Evolutionary conservation across 2,797 vertebrate genomes (phyloP), one percentile per base, ranked within the genome.

Genomic region (Octomys mimax): DNA sequence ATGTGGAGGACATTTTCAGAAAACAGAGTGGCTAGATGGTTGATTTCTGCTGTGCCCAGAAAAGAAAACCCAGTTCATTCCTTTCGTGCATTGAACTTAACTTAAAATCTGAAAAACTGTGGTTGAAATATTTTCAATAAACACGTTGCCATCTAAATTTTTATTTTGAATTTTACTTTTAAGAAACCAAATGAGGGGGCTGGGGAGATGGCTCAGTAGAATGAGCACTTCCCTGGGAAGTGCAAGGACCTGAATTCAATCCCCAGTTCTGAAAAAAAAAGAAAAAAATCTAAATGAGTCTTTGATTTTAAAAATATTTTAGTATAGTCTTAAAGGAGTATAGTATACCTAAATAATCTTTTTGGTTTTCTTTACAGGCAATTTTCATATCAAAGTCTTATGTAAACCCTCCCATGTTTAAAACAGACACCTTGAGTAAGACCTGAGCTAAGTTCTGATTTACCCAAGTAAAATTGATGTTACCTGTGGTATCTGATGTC

Each of bases 361-460:
- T 92, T 5, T 33, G 31, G 57, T 6, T 59, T 24, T 1, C 26
- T 89, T 12, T 49, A 80, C 14, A 68, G 11, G 5, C 70, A 28
- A 87, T 75, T 96, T 95, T 87, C 7, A 71, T 46, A 21, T 79
- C 14, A 79, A 9, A 95, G 89, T 83, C 49, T 6, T 66, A 54
- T 11, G 31, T 68, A 52, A 78, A 61, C 81, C 12, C 2, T 62
- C 52, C 5, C 64, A 62, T 2, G 79, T 66, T 85, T 64, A 86
- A 93, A 96, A 81, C 1, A 70, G n/a, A 8, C 31, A 83, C 11
- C 2, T 54, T 49, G 57, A 66, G 9, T 8, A 87, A 24, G 22
- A 57, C 1, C 89, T 26, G 49, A 93, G 21, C 77, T 54, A 0
- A 88, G 93, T 88, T 66, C 7, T 46, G 19, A 70, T 42, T 92